Percentiles rank a stretch among this genome's conserved stretches.
Evolutionary conservation across 2,888 invertebrate genomes (phyloP).

Genomic region (Morpho helenor): DNA sequence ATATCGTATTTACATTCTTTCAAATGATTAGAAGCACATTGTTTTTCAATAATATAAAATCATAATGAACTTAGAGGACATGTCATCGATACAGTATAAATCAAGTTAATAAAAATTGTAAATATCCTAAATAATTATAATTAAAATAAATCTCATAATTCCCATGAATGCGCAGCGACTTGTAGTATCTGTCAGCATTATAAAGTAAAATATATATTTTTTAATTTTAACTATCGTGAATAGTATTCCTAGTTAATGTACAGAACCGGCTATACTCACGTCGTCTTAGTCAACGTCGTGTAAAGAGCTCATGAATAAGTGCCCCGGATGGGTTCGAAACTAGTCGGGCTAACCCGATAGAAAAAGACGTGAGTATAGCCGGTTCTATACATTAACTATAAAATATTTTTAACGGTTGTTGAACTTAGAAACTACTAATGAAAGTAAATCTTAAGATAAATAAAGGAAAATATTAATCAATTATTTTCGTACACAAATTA

Average conservation of each 20-base stretch:
- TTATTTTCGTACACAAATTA: no score
- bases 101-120: conserved; percentile 51
- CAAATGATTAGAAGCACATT: conserved; percentile 77
- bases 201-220: background rate
- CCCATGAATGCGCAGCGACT: conserved; percentile 19
- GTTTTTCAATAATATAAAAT: conserved; percentile 59
- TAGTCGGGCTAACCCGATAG: no score
- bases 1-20: conserved; percentile 79
- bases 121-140: conserved; percentile 39
- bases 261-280: no score
- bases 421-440: background rate
- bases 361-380: no score
- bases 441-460: background rate
- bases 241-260: no score
- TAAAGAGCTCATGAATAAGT: no score
- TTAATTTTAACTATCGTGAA: no score
- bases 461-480: background rate
- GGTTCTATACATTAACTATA: no score
- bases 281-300: no score
- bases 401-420: no score
- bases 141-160: conserved; percentile 36
- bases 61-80: conserved; percentile 49
- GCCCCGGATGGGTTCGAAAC: no score
- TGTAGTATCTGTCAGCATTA: conserved; percentile 13
- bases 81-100: conserved; percentile 41